Evolutionary conservation across 2,113 vertebrate genomes (phyloP), one percentile per base, ranked within the genome.

Genomic region (Trogon surrucura): DNA sequence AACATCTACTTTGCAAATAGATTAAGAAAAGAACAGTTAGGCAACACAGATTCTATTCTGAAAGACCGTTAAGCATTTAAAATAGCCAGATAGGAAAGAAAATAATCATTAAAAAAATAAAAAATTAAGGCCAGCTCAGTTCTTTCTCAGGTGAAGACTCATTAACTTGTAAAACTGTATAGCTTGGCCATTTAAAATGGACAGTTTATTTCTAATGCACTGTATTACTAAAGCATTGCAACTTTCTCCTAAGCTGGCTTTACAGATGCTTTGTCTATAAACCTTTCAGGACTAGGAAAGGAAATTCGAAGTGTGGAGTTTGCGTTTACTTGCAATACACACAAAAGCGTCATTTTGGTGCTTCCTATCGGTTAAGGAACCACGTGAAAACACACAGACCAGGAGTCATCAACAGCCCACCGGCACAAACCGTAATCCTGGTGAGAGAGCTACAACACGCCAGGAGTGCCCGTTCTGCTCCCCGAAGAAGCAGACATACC

Each of bases 401-500:
- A 57, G 72, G 64, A 95, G 60, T 62, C 36, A 84, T 29, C 60
- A 41, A 45, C 75, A 92, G 74, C 88, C 79, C 64, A 79, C 58
- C 74, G 92, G 69, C 65, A 77, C 20, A 79, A 34, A 82, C 88
- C 0, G 0, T 5, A 74, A 83, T 61, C 66, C 82, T 91, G 88
- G 65, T 64, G 92, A 64, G 67, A 94, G 70, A 56, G 83, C 30
- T 23, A 50, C 22, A 50, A 64, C 29, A 41, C 53, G 80, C 58
- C 86, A 89, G 58, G 82, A 85, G 44, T 32, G 74, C 60, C 54
- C 73, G 5, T 22, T 30, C 75, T 84, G 61, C 78, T 96, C 72
- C 88, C 41, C 89, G 1, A 61, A 94, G 85, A 85, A 86, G 89
- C 67, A 77, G 81, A 73, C 97, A 69, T 98, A 99, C 99, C 99